Percentiles rank a stretch among this genome's conserved stretches.
phyloP scores from a whole-genome alignment of 2,888 invertebrate genomes.

The Heterodera filipjevi region DNA sequence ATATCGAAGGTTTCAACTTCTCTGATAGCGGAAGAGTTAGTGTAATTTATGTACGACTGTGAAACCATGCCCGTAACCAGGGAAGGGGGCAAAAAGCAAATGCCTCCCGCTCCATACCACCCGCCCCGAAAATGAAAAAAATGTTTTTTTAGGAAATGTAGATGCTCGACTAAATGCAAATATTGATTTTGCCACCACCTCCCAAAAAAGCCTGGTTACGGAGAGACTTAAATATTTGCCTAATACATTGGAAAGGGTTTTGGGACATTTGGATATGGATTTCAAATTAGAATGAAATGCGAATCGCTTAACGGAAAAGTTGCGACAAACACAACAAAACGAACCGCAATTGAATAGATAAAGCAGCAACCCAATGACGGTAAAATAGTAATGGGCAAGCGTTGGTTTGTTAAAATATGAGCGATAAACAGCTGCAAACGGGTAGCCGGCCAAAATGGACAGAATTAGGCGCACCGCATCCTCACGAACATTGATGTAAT shows the following conservation, averaged over 20 bases:
- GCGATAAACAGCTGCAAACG: constrained; percentile 59
- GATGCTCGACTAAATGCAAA: too few relatives aligned
- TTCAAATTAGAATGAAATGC: too few relatives aligned
- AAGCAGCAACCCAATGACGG: constrained; percentile 51
- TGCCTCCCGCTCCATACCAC: too few relatives aligned
- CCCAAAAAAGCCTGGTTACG: too few relatives aligned
- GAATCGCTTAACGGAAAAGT: not conserved
- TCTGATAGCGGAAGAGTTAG: constrained; percentile 22
- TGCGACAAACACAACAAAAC: not conserved
- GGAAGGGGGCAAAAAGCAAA: too few relatives aligned
- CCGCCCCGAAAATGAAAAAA: too few relatives aligned
- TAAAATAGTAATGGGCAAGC: constrained; percentile 53
- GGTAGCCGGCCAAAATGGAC: constrained; percentile 62
- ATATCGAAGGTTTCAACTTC: not conserved
- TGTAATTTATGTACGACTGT: too few relatives aligned
- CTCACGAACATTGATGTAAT: constrained; percentile 52
- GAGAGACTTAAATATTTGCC: too few relatives aligned
- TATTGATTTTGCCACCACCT: too few relatives aligned
- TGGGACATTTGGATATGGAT: not conserved
- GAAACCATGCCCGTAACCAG: too few relatives aligned
- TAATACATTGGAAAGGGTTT: too few relatives aligned
- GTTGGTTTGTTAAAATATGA: constrained; percentile 52
- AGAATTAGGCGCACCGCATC: constrained; percentile 60
- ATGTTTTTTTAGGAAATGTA: too few relatives aligned
- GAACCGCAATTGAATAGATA: constrained; percentile 62